Evolutionary conservation across 2,113 vertebrate species (phyloP), one percentile per base, ranked within the genome.

Genomic region (Panthera tigris): DNA sequence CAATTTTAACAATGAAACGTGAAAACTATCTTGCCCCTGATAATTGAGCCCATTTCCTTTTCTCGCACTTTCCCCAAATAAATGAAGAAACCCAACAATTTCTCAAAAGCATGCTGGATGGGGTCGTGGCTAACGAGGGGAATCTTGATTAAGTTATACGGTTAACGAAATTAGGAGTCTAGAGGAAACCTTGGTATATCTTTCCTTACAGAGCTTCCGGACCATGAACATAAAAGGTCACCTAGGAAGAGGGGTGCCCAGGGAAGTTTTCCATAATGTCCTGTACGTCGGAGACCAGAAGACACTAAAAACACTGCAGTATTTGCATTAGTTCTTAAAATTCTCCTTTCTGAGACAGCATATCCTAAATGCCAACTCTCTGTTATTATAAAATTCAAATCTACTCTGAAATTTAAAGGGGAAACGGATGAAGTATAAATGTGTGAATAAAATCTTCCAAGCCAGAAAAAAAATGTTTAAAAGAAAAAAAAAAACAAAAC

Each of bases 381-480:
- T 74, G 36, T 95, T 94, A 93, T 97, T 96, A 85, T 91, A 93
- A 97, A 91, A 97, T 91, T 92, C 85, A 97, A 92, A 97, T 63
- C 39, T 36, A 91, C 89, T 97, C 78, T 89, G 86, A 96, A 94
- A 95, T 95, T 92, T 86, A 84, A 94, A 94, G 48, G 95, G 82
- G 94, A 94, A 97, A 79, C 97, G 95, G 96, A 95, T 96, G 96
- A 98, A 88, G 55, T 95, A 74, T 63, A 91, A 96, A 98, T 93
- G 91, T 97, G 96, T 96, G 95, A 97, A 94, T 89, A 95, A 63
- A 95, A 92, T 88, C 84, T 97, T 96, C 52, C 68, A 69, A 96
- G 50, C 16, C 29, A 39, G 66, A 82, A 31, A 41, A 86, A 71
- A 78, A 78, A 81, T 29, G 57, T 93, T 97, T 95, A 74, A 74